These are phyloP conservation scores for Erythrocebus patas DNA, from an alignment of 2,113 vertebrate species.

Conservation along the genomic window DNA sequence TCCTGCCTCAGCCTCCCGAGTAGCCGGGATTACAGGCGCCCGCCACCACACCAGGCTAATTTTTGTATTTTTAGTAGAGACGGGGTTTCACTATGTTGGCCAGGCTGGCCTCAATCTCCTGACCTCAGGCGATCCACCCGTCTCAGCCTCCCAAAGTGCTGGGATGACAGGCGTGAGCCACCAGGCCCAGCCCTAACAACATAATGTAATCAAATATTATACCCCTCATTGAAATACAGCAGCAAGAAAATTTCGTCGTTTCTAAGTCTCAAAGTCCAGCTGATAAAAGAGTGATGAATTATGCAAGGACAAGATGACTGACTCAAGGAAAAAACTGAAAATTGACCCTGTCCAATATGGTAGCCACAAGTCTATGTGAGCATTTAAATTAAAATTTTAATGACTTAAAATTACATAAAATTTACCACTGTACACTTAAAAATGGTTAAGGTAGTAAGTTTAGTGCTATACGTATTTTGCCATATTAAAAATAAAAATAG, in stretches of 20 bases:
- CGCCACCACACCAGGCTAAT: rapidly evolving
- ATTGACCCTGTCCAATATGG: background rate
- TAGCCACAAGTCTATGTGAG: background rate
- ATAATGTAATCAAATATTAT: background rate
- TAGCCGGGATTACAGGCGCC: too few species aligned
- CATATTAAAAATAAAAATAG: background rate
- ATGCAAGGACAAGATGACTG: background rate
- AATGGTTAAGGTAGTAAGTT: background rate
- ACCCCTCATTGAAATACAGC: background rate
- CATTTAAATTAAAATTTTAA: background rate
- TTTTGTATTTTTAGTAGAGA: too few species aligned
- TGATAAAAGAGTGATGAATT: background rate
- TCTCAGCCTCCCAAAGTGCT: too few species aligned
- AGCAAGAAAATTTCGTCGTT: background rate
- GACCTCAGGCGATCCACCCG: too few species aligned
- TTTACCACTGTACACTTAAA: background rate
- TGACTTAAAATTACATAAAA: background rate
- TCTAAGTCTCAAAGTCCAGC: background rate
- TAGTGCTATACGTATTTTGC: background rate
- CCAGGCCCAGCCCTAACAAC: rapidly evolving
- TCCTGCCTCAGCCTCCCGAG: too few species aligned
- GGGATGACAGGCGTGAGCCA: too few species aligned
- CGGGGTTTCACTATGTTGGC: too few species aligned
- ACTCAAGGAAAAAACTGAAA: background rate
- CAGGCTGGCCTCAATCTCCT: too few species aligned